phyloP scores from a whole-genome alignment of 2,888 invertebrate species.

The Thysanoteuthis rhombus region DNA sequence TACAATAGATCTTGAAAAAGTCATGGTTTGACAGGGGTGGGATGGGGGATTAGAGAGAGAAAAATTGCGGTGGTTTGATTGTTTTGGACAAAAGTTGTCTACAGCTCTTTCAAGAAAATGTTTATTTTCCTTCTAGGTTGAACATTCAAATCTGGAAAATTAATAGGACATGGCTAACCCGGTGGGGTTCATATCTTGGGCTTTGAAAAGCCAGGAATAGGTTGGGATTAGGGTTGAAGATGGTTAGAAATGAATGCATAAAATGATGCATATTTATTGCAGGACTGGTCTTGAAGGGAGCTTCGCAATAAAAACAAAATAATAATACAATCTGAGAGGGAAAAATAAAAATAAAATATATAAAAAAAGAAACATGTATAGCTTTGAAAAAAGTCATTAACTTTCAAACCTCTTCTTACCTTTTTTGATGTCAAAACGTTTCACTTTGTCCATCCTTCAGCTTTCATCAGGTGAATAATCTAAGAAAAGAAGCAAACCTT shows the following conservation, averaged over 20 bases:
- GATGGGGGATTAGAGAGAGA: not conserved
- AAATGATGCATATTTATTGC: not conserved
- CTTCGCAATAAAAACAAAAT: not conserved
- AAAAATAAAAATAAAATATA: not conserved
- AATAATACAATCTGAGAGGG: not conserved
- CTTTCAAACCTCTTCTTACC: no score
- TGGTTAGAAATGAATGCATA: not conserved
- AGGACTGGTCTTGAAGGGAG: not conserved
- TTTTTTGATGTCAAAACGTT: no score
- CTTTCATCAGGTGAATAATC: no score
- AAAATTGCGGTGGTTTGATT: not conserved
- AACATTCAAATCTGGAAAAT: no score
- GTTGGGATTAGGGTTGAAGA: not conserved
- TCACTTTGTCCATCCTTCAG: no score
- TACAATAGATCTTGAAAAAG: not conserved
- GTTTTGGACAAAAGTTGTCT: no score
- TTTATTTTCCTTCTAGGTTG: no score
- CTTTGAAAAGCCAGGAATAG: not conserved
- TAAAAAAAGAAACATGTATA: no score
- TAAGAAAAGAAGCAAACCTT: no score
- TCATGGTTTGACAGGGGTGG: not conserved
- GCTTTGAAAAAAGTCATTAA: no score
- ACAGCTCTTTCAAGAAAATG: no score
- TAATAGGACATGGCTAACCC: no score
- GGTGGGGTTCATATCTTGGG: not conserved